Evolutionary conservation across 2,888 invertebrate species (phyloP).

Genomic region (Aromia moschata): DNA sequence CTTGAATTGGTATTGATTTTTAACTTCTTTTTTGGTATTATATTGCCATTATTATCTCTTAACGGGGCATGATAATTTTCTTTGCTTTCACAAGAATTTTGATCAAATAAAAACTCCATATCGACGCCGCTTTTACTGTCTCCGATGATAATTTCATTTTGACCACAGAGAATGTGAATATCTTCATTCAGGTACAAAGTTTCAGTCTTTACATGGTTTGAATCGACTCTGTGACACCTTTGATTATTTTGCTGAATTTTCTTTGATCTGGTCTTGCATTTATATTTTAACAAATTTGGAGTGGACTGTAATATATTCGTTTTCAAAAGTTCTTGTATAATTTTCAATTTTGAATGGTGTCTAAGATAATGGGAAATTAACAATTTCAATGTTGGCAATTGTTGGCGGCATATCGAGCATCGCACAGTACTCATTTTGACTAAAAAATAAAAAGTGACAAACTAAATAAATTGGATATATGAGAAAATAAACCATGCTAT

Average conservation of each 20-base stretch:
- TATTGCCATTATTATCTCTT: constrained; percentile 21
- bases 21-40: constrained; percentile 19
- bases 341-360: constrained; percentile 48
- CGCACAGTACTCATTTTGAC: constrained; percentile 39
- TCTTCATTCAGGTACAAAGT: constrained; percentile 47
- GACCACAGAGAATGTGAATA: constrained; percentile 47
- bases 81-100: constrained; percentile 36
- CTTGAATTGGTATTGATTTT: neutral
- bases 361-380: constrained; percentile 45
- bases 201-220: constrained; percentile 35
- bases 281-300: constrained; percentile 30
- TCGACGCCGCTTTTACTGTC: constrained; percentile 46
- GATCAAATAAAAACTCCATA: constrained; percentile 48
- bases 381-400: constrained; percentile 42
- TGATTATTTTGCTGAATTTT: constrained; percentile 22
- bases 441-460: too few relatives aligned
- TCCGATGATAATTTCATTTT: constrained; percentile 48
- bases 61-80: constrained; percentile 26
- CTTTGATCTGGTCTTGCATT: constrained; percentile 24
- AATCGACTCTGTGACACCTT: constrained; percentile 10
- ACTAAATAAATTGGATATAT: too few relatives aligned
- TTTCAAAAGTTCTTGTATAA: constrained; percentile 45
- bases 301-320: constrained; percentile 32
- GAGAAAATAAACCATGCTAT: neutral
- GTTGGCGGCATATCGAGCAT: constrained; percentile 45